Evolutionary conservation across 2,888 invertebrate species (phyloP).

Genomic region (Melipona bicolor): DNA sequence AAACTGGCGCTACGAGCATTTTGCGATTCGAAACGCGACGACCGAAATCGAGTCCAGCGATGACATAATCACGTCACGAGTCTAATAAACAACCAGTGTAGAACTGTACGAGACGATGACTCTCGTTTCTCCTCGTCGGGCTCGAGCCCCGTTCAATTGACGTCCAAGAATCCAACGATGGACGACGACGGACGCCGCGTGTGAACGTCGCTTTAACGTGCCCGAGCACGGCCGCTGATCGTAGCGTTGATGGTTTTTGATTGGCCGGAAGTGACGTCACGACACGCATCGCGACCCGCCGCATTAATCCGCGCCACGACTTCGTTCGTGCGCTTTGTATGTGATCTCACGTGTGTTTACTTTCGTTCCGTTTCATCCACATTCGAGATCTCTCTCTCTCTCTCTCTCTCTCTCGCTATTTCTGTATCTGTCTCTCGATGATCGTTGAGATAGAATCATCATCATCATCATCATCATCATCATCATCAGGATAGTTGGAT

Average conservation of each 20-base stretch:
- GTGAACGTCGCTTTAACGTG: slow-evolving; percentile 8
- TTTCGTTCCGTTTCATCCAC: slow-evolving; percentile 9
- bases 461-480: no score
- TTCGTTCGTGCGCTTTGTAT: slow-evolving; percentile 35
- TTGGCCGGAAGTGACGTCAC: slow-evolving; percentile 83
- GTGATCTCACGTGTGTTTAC: slow-evolving; percentile 52
- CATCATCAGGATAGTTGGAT: neutral
- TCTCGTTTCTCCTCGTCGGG: slow-evolving; percentile 17
- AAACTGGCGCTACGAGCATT: neutral
- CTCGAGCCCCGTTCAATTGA: slow-evolving; percentile 76
- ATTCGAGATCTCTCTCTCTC: neutral
- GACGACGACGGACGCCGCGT: neutral
- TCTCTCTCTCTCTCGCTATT: neutral
- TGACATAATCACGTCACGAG: slow-evolving; percentile 26
- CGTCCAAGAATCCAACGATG: slow-evolving; percentile 42
- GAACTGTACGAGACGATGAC: neutral
- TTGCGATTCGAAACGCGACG: neutral
- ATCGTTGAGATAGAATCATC: neutral
- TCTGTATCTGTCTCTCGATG: neutral
- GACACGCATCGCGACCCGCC: slow-evolving; percentile 76
- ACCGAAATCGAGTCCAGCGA: neutral
- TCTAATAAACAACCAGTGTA: neutral
- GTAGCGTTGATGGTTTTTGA: slow-evolving; percentile 82
- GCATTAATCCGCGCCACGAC: slow-evolving; percentile 68
- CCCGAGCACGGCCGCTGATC: slow-evolving; percentile 47